phyloP scores from a whole-genome alignment of 1,140 invertebrate genomes.

The Cherax destructor region DNA sequence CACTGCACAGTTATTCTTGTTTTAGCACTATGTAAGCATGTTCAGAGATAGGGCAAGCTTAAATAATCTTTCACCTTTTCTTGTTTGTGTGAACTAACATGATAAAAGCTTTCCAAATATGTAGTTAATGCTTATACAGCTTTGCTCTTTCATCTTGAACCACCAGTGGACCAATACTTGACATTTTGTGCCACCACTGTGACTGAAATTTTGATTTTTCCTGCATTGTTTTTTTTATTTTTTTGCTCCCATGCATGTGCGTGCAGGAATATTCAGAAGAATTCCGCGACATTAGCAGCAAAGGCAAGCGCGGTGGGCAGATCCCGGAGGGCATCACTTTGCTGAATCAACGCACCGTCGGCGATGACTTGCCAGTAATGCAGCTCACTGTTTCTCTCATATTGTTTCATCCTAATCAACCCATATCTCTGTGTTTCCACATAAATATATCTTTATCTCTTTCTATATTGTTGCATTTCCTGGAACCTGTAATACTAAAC shows the following conservation, averaged over 20 bases:
- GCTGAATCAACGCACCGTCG: constrained; percentile 95
- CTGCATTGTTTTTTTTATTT: constrained; percentile 22
- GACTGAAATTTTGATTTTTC: constrained; percentile 18
- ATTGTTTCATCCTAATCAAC: constrained; percentile 6
- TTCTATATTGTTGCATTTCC: background rate
- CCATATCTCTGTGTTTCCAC: background rate
- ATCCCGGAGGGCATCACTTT: constrained; percentile 92
- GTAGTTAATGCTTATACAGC: constrained; percentile 48
- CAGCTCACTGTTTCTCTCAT: constrained; percentile 76
- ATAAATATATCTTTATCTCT: background rate
- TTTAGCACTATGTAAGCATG: background rate
- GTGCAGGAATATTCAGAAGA: constrained; percentile 96
- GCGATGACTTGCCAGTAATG: constrained; percentile 94
- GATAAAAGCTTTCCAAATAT: constrained; percentile 35
- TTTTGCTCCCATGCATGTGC: constrained; percentile 48
- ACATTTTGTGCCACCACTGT: constrained; percentile 39
- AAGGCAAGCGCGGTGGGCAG: constrained; percentile 91
- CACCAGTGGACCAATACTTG: constrained; percentile 7
- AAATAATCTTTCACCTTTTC: background rate
- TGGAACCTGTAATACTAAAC: background rate
- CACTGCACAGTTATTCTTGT: too few relatives aligned
- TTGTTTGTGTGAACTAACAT: constrained; percentile 51
- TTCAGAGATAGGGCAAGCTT: constrained; percentile 42
- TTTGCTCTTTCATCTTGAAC: constrained; percentile 40
- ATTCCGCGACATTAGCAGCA: constrained; percentile 91